These are phyloP conservation scores for Hemaris fuciformis DNA, from an alignment of 2,888 invertebrate genomes.

Conservation along the genomic window DNA sequence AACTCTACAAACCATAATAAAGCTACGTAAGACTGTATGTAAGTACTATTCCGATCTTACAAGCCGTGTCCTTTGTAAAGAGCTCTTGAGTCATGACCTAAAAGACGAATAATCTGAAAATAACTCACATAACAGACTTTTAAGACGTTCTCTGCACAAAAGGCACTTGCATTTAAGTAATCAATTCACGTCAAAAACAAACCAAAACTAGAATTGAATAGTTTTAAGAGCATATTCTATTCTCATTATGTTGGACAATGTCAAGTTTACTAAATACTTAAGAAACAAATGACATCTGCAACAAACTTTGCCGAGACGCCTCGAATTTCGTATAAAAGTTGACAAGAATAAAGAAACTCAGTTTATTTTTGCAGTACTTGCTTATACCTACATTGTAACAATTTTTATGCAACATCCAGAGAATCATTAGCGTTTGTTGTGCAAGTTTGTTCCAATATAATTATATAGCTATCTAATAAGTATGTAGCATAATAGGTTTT, in stretches of 20 bases:
- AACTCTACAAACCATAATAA: no score
- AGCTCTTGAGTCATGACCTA: background rate
- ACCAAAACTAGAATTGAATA: background rate
- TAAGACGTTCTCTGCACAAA: background rate
- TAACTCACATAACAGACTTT: background rate
- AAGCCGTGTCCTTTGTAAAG: background rate
- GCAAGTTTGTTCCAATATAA: background rate
- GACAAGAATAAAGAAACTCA: background rate
- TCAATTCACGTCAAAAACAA: background rate
- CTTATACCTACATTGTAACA: conserved; percentile 2
- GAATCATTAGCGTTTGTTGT: background rate
- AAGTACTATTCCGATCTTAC: background rate
- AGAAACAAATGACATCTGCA: conserved; percentile 4
- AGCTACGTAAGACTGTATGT: no score
- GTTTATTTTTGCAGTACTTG: background rate
- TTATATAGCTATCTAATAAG: no score
- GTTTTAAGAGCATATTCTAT: background rate
- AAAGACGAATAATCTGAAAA: background rate
- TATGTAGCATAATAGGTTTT: no score
- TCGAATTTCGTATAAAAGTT: background rate
- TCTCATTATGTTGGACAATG: background rate
- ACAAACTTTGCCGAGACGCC: background rate
- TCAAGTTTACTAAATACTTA: conserved; percentile 2
- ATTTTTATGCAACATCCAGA: background rate
- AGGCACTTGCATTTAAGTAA: background rate